Percentiles rank a stretch among this genome's conserved stretches.
phyloP scores from a whole-genome alignment of 2,888 invertebrate genomes.

The Dione vanillae region DNA sequence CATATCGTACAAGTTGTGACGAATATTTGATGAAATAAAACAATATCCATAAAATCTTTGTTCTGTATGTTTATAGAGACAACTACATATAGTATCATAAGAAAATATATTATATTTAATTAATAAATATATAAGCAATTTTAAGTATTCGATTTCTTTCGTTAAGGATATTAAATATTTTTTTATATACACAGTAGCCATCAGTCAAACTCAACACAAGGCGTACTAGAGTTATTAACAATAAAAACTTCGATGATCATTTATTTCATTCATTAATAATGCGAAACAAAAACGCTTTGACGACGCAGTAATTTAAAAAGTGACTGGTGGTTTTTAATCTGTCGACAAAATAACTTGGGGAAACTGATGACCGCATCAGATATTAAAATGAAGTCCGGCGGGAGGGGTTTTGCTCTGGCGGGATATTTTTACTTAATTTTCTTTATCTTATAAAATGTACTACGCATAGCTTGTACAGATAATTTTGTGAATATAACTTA shows the following conservation, averaged over 20 bases:
- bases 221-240: conserved; percentile 20
- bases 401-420: conserved; percentile 25
- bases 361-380: conserved; percentile 26
- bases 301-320: conserved; percentile 48
- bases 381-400: conserved; percentile 33
- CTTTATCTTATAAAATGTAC: not conserved
- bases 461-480: no score
- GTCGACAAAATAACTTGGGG: conserved; percentile 34
- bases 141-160: no score
- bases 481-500: not conserved
- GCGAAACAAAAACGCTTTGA: conserved; percentile 49
- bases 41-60: no score
- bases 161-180: no score
- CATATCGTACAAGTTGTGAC: no score
- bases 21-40: no score
- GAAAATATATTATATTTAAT: no score
- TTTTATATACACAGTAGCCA: not conserved
- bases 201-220: conserved; percentile 28
- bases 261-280: conserved; percentile 59
- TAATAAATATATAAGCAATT: no score
- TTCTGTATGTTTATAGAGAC: no score
- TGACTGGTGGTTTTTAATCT: conserved; percentile 51
- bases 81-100: no score
- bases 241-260: conserved; percentile 49
- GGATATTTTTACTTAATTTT: not conserved